phyloP scores from a whole-genome alignment of 2,888 invertebrate species.

The Napeogenes sylphis region DNA sequence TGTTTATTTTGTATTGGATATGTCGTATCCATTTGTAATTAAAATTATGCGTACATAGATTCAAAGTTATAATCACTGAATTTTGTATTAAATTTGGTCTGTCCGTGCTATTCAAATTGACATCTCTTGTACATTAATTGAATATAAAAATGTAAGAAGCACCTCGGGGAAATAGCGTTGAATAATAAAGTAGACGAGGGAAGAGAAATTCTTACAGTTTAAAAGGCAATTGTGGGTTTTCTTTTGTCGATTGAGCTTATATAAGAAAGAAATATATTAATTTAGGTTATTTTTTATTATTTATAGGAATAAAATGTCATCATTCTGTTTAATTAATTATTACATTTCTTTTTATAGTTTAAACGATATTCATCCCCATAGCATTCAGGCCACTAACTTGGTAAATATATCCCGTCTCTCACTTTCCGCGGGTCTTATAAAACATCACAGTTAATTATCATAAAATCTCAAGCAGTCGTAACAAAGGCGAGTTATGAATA shows the following conservation, averaged over 20 bases:
- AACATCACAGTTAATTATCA: conserved; percentile 18
- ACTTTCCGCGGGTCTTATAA: conserved; percentile 2
- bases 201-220: conserved; percentile 21
- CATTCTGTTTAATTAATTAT: not conserved
- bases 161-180: conserved; percentile 27
- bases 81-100: conserved; percentile 7
- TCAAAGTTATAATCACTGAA: not conserved
- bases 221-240: conserved; percentile 13
- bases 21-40: not conserved
- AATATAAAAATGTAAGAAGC: conserved; percentile 26
- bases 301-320: not conserved
- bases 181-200: conserved; percentile 23
- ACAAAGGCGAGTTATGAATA: conserved; percentile 25
- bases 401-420: not conserved
- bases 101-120: conserved; percentile 13
- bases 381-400: not conserved
- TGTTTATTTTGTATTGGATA: not conserved
- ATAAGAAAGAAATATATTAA: not conserved
- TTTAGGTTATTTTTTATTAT: not conserved
- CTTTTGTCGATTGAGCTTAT: conserved; percentile 15
- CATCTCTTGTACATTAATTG: conserved; percentile 25
- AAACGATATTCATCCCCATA: too few relatives aligned
- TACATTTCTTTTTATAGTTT: not conserved
- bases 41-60: not conserved
- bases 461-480: conserved; percentile 21